Evolutionary conservation across 2,113 vertebrate genomes (phyloP).

Genomic region (Bos indicus): DNA sequence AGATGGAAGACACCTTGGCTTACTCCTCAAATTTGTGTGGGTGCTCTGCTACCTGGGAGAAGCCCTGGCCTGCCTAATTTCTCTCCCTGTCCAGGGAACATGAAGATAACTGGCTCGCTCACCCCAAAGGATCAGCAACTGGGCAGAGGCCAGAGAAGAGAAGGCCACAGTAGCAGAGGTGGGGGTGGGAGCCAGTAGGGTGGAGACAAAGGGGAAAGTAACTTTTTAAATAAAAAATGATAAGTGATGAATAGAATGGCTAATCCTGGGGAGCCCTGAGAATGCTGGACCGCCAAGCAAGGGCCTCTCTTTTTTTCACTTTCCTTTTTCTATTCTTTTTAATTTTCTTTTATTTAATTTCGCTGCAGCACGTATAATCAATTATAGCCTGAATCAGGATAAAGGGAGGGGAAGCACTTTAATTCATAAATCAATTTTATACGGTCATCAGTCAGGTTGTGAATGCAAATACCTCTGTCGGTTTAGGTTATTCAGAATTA

Average conservation of each 20-base stretch:
- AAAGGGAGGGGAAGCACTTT: constrained; percentile 89
- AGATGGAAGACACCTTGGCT: neutral
- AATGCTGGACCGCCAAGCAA: constrained; percentile 73
- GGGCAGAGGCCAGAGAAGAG: constrained; percentile 33
- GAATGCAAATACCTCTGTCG: constrained; percentile 92
- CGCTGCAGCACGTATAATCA: constrained; percentile 96
- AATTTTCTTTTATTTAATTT: constrained; percentile 87
- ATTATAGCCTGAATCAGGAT: constrained; percentile 92
- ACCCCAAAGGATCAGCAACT: neutral
- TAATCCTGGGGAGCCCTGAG: constrained; percentile 79
- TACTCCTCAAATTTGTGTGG: neutral
- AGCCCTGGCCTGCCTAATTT: neutral
- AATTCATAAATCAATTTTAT: constrained; percentile 99
- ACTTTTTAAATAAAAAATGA: constrained; percentile 82
- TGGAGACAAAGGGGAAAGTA: constrained; percentile 73
- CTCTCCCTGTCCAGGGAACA: neutral
- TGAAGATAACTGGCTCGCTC: neutral
- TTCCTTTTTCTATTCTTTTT: constrained; percentile 77
- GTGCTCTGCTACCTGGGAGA: neutral
- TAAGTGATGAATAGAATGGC: constrained; percentile 81
- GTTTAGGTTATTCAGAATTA: constrained; percentile 89
- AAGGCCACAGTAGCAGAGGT: neutral
- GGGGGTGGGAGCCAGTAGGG: neutral
- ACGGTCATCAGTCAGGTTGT: constrained; percentile 99
- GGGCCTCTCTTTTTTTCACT: constrained; percentile 76